phyloP scores from a whole-genome alignment of 2,888 invertebrate genomes.

The Thysanoteuthis rhombus region DNA sequence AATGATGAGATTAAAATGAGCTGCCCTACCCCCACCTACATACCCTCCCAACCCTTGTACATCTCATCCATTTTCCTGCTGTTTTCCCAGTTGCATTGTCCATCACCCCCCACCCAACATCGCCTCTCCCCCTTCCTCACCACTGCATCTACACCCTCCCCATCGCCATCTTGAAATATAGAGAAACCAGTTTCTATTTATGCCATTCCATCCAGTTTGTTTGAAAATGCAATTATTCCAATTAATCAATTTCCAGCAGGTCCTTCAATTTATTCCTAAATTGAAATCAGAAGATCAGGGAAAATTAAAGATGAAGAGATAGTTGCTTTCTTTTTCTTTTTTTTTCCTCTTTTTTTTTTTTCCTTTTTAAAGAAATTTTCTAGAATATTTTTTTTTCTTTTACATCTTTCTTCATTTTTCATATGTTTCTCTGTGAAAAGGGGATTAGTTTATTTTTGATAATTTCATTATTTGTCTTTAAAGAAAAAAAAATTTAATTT shows the following conservation, averaged over 20 bases:
- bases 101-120: neutral
- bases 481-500: too few relatives aligned
- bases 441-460: neutral
- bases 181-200: neutral
- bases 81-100: neutral
- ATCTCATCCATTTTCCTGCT: neutral
- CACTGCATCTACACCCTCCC: too few relatives aligned
- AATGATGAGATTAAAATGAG: neutral
- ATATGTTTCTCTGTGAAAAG: neutral
- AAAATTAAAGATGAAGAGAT: slow-evolving; percentile 12
- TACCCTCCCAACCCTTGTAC: neutral
- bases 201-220: neutral
- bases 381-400: neutral
- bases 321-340: neutral
- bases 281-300: slow-evolving; percentile 1
- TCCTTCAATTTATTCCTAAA: neutral
- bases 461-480: neutral
- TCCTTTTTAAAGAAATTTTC: neutral
- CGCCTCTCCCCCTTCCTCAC: too few relatives aligned
- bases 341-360: neutral
- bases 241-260: neutral
- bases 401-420: neutral
- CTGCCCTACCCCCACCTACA: neutral
- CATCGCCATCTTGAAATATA: neutral
- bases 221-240: neutral